These are phyloP conservation scores for Otis tarda DNA, from an alignment of 2,113 vertebrate genomes.

Conservation along the genomic window DNA sequence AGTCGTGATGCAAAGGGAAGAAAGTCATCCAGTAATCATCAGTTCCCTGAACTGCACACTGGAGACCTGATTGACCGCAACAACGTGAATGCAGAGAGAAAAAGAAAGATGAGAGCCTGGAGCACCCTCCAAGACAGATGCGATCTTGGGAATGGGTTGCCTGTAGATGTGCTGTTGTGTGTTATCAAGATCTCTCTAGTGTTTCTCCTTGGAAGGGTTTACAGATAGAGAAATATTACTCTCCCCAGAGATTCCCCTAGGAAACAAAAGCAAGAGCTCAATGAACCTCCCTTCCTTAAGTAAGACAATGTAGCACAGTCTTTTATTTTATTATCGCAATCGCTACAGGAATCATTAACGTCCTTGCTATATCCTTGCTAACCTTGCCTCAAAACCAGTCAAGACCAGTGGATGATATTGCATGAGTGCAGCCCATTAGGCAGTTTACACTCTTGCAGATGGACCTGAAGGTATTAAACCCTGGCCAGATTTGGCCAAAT, in stretches of 20 bases:
- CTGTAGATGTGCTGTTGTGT: neutral
- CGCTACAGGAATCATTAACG: neutral
- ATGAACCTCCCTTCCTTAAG: neutral
- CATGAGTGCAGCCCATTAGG: neutral
- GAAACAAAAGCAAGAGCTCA: constrained; percentile 1
- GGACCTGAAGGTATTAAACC: neutral
- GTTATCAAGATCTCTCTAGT: neutral
- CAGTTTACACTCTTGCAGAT: neutral
- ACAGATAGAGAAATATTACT: neutral
- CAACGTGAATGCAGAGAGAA: neutral
- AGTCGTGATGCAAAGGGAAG: neutral
- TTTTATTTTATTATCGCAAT: neutral
- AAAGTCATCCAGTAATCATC: neutral
- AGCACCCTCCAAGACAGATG: neutral
- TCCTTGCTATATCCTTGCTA: neutral
- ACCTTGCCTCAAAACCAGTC: neutral
- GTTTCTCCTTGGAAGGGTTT: constrained; percentile 13
- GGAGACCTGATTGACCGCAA: neutral
- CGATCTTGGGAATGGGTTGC: neutral
- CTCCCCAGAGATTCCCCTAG: neutral
- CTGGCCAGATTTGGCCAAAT: neutral
- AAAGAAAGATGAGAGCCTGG: neutral
- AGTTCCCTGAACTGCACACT: neutral
- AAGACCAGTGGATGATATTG: neutral
- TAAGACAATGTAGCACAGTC: neutral